phyloP scores from a whole-genome alignment of 2,113 vertebrate genomes.

The Balaeniceps rex region DNA sequence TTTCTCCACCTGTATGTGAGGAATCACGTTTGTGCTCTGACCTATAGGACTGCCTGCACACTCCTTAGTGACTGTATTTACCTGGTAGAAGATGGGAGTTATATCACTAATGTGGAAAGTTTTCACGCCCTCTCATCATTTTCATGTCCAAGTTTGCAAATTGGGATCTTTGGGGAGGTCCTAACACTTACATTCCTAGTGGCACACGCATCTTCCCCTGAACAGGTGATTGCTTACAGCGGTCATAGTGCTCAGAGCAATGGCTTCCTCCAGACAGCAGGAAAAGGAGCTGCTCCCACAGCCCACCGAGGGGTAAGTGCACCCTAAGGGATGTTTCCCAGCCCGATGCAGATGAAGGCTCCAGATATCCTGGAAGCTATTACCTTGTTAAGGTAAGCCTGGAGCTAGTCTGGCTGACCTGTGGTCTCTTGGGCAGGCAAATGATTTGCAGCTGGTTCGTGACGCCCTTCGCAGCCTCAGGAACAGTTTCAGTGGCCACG shows the following conservation, averaged over 20 bases:
- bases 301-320: constrained; percentile 78
- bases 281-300: constrained; percentile 71
- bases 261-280: constrained; percentile 77
- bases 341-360: neutral
- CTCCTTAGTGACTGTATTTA: neutral
- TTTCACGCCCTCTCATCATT: neutral
- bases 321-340: neutral
- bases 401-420: neutral
- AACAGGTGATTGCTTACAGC: constrained; percentile 62
- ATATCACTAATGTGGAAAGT: neutral
- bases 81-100: neutral
- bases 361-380: neutral
- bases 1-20: neutral
- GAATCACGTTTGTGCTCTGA: neutral
- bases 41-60: neutral
- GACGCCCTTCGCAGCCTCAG: constrained; percentile 92
- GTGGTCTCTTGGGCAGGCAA: constrained; percentile 71
- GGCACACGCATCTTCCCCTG: neutral
- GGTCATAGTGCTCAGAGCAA: constrained; percentile 80
- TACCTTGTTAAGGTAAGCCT: neutral
- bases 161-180: neutral
- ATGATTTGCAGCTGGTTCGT: constrained; percentile 90
- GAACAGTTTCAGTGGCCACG: constrained; percentile 90
- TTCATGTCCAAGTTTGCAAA: neutral
- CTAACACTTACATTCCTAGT: neutral